Evolutionary conservation across 2,888 invertebrate genomes (phyloP).

Genomic region (Melolontha melolontha): DNA sequence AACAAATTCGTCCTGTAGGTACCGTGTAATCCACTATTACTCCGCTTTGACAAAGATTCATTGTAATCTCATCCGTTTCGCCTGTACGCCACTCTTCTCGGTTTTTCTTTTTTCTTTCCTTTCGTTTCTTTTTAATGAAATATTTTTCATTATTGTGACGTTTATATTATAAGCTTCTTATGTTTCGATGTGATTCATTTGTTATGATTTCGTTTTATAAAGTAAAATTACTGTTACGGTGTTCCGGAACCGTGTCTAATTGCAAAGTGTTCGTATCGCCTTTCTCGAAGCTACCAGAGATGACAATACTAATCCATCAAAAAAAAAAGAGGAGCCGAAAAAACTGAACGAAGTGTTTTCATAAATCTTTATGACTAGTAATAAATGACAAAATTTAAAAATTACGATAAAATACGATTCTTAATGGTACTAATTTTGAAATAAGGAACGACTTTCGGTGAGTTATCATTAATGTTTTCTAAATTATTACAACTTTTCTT

Average conservation of each 20-base stretch:
- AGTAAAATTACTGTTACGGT: slow-evolving; percentile 37
- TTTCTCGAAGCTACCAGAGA: slow-evolving; percentile 23
- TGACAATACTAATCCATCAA: slow-evolving; percentile 11
- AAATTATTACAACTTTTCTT: no score
- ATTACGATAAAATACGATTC: neutral
- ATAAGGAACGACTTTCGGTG: neutral
- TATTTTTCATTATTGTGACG: slow-evolving; percentile 50
- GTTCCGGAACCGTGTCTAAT: slow-evolving; percentile 38
- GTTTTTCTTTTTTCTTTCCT: slow-evolving; percentile 26
- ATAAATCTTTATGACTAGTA: slow-evolving; percentile 15
- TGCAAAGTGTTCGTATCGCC: slow-evolving; percentile 32
- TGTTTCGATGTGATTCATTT: slow-evolving; percentile 44
- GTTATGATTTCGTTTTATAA: slow-evolving; percentile 43
- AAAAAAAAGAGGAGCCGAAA: neutral
- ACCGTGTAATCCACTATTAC: slow-evolving; percentile 51
- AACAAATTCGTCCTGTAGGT: slow-evolving; percentile 48
- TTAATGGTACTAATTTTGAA: neutral
- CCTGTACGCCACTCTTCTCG: slow-evolving; percentile 22
- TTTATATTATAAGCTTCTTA: slow-evolving; percentile 49
- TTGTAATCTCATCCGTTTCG: slow-evolving; percentile 48
- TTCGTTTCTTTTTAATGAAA: slow-evolving; percentile 45
- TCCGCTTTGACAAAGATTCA: slow-evolving; percentile 50
- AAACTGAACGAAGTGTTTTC: neutral
- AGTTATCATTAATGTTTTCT: no score
- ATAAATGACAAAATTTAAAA: slow-evolving; percentile 20